phyloP scores from a whole-genome alignment of 2,888 invertebrate species.

The Cordilura impudica region DNA sequence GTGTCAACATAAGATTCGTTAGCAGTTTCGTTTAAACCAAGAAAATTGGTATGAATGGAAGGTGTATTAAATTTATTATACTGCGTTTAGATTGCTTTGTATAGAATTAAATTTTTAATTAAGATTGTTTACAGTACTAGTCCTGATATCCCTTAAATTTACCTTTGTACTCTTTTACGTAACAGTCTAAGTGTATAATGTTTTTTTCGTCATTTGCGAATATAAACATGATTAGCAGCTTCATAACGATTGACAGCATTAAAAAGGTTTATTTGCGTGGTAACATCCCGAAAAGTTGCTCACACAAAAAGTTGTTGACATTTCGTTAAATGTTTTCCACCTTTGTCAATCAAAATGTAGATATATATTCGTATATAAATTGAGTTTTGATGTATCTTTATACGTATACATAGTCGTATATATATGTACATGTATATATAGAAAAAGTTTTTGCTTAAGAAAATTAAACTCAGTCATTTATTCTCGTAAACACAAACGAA shows the following conservation, averaged over 20 bases:
- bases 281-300: neutral
- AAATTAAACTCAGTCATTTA: constrained; percentile 17
- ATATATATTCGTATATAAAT: neutral
- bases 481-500: neutral
- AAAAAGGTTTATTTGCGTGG: constrained; percentile 18
- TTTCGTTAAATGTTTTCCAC: constrained; percentile 25
- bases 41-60: constrained; percentile 5
- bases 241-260: neutral
- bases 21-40: neutral
- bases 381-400: constrained; percentile 11
- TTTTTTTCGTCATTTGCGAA: neutral
- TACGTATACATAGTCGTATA: neutral
- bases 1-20: constrained; percentile 45
- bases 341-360: constrained; percentile 54
- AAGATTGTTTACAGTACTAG: no score
- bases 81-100: neutral
- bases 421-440: neutral
- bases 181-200: neutral
- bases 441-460: neutral
- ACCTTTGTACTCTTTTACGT: no score
- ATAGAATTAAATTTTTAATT: no score
- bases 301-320: constrained; percentile 33
- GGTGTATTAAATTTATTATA: neutral
- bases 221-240: neutral
- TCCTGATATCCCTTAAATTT: no score